Base-by-base conservation (phyloP, 1,140 invertebrate species). In the Saccostrea echinata region DNA sequence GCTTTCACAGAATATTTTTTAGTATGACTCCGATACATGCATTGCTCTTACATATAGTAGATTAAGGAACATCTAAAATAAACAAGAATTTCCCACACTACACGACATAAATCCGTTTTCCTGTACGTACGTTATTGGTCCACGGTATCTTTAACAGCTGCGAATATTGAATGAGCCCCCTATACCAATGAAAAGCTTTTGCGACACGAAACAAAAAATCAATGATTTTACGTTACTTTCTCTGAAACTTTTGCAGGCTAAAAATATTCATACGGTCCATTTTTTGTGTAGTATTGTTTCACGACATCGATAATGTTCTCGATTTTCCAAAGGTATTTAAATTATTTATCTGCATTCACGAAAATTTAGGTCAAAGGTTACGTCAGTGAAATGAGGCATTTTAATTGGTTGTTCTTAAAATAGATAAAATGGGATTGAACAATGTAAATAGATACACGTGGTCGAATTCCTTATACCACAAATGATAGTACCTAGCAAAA, bases 311-410 rank as follows among this genome's bases (percentile, higher is more conserved):
- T 33, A 76, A 1, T 16, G 12, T 3, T 27, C 11, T 30, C 27
- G 27, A 12, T 33, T 76, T 33, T 1, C 27, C 18, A 9, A 33
- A 76, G 68, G 68, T 76, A 76, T 76, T 76, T 76, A 33, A 76
- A 76, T 30, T 76, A 76, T 76, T 27, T 13, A 76, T 16, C 8
- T n/a, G 24, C 24, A 71, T 76, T 76, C 68, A 76, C 27, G 68
- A 76, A 33, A 76, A 76, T 33, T 30, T 30, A 76, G 68, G 68
- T 76, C 68, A 76, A 76, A 76, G 68, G 68, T 76, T 76, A 76
- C 30, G 55, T 61, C 55, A 61, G 27, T 13, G 30, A 35, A 76
- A 30, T 33, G 27, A 30, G 27, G 27, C 68, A 76, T 76, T 76
- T 76, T 76, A 76, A 76, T 76, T 76, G 68, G 68, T 27, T 76